These are phyloP conservation scores for Scaptodrosophila lebanonensis DNA, from an alignment of 1,140 invertebrate species.

Conservation along the genomic window DNA sequence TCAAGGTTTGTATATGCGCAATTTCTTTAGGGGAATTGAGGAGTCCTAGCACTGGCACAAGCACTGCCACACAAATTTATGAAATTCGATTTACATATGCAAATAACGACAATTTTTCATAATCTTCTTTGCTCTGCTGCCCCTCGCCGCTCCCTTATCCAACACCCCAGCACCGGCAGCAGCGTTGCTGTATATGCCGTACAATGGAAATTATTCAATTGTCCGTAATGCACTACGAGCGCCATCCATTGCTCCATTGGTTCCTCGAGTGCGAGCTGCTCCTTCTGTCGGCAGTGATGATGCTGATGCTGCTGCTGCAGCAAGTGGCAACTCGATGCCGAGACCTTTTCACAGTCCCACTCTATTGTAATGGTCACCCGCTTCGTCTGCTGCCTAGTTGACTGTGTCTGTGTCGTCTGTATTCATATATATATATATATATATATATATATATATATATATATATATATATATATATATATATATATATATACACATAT, in stretches of 20 bases:
- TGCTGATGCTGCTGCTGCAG: slow-evolving; percentile 1
- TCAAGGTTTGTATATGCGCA: slow-evolving; percentile 82
- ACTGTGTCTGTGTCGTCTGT: slow-evolving; percentile 64
- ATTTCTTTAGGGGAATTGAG: too few relatives aligned
- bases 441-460: too few relatives aligned
- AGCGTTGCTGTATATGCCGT: slow-evolving; percentile 2
- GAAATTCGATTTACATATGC: slow-evolving; percentile 77
- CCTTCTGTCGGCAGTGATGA: slow-evolving; percentile 24
- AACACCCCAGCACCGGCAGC: too few relatives aligned
- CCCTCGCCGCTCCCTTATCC: background rate
- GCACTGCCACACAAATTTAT: slow-evolving; percentile 75
- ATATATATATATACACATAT: too few relatives aligned
- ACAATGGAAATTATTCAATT: slow-evolving; percentile 77
- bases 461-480: too few relatives aligned
- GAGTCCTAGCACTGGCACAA: too few relatives aligned
- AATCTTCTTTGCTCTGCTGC: slow-evolving; percentile 65
- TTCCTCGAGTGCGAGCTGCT: slow-evolving; percentile 57
- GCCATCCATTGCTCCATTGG: slow-evolving; percentile 50
- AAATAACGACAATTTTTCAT: slow-evolving; percentile 77
- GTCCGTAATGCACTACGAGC: slow-evolving; percentile 65
- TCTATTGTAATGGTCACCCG: slow-evolving; percentile 59
- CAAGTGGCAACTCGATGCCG: slow-evolving; percentile 7
- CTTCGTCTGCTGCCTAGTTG: slow-evolving; percentile 66
- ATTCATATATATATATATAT: too few relatives aligned
- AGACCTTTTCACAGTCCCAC: background rate